Percentiles rank a stretch among this genome's conserved stretches.
phyloP scores from a whole-genome alignment of 2,888 invertebrate genomes.

The Philonicus albiceps region DNA sequence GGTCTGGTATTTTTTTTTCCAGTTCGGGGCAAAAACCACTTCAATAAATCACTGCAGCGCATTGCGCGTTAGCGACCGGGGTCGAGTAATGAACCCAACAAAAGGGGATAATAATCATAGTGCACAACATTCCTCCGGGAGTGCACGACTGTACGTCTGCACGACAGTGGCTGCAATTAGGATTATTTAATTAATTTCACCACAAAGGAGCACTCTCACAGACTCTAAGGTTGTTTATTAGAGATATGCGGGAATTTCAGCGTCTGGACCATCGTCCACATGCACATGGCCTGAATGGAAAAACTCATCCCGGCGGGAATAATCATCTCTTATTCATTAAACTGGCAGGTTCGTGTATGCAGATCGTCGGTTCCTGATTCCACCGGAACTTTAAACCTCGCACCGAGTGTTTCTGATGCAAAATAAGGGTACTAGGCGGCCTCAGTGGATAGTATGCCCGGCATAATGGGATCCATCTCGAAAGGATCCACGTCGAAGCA shows the following conservation, averaged over 20 bases:
- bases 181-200: constrained; percentile 20
- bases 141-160: background rate
- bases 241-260: background rate
- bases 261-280: background rate
- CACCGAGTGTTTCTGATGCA: background rate
- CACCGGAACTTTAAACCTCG: background rate
- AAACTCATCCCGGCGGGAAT: background rate
- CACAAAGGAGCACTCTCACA: background rate
- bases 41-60: background rate
- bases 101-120: background rate
- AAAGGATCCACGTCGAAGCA: background rate
- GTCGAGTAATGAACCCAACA: background rate
- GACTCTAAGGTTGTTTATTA: background rate
- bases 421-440: background rate
- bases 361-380: background rate
- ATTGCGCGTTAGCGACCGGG: background rate
- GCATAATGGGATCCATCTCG: background rate
- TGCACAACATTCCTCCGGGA: background rate
- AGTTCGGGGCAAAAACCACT: background rate
- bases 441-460: background rate
- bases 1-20: background rate
- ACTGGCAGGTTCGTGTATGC: background rate
- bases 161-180: constrained; percentile 13
- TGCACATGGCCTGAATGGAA: background rate
- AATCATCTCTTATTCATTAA: constrained; percentile 25